Evolutionary conservation across 2,888 invertebrate species (phyloP), one percentile per base, ranked within the genome.

Genomic region (Autographa pulchrina): DNA sequence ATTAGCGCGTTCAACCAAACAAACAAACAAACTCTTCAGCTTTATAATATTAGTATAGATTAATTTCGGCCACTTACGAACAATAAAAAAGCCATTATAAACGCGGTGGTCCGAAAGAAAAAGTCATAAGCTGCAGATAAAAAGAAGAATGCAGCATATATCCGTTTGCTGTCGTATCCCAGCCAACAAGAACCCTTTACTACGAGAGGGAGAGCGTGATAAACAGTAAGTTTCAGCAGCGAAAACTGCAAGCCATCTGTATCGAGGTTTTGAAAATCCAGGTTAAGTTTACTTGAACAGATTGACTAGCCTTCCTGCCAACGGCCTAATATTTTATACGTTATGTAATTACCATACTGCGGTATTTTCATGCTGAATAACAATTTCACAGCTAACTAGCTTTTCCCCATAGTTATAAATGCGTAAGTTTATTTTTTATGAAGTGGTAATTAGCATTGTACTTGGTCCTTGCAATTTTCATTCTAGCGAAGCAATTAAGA

Each of bases 161-260:
- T 2, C 8, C 7, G 43, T 43, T 14, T 43, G 16, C 43, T 6
- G 43, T 16, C 43, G 43, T 43, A 16, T 43, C 43, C 3, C 43
- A 43, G 43, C 16, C 43, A 2, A 14, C 7, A n/a, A 48, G 48
- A 48, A 48, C 48, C 16, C 48, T 48, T 48, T 11, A 38, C 11
- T 7, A 5, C n/a, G 16, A 48, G 48, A n/a, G 48, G 48, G n/a
- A 16, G 14, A 48, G 16, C 48, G 48, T 48, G 48, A n/a, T 48
- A 48, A 48, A 48, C 48, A 48, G 43, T 43, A 16, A 48, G n/a
- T 48, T 48, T 48, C 48, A 48, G 48, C 48, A 48, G 48, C 48
- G 48, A 48, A 48, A 48, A 48, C n/a, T 48, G 48, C 48, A n/a
- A 48, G n/a, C 16, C 16, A 48, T 48, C 48, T 48, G n/a, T n/a